phyloP scores from a whole-genome alignment of 1,140 invertebrate species.

The Saxidomus purpurata region DNA sequence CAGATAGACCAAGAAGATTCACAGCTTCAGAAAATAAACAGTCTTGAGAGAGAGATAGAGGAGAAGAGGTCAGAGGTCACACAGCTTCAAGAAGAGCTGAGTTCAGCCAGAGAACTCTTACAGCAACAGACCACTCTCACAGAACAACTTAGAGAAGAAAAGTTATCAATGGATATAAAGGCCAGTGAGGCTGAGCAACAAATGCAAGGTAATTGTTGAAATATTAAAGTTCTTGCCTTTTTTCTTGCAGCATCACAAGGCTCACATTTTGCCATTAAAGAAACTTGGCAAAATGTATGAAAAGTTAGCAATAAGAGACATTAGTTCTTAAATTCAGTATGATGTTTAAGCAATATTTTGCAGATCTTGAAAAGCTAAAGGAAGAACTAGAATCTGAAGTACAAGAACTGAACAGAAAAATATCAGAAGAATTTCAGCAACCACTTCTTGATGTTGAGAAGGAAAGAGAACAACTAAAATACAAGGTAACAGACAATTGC shows the following conservation, averaged over 20 bases:
- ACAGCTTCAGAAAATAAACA: neutral
- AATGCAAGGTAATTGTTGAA: constrained; percentile 33
- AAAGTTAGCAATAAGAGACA: too few species aligned
- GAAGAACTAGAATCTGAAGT: neutral
- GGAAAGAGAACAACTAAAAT: constrained; percentile 18
- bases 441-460: neutral
- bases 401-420: neutral
- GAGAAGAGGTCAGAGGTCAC: constrained; percentile 34
- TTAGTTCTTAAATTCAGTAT: too few species aligned
- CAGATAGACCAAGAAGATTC: neutral
- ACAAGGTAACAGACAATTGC: constrained; percentile 46
- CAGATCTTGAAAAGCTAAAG: constrained; percentile 15
- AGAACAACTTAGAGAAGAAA: constrained; percentile 1
- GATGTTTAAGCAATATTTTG: neutral
- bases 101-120: neutral
- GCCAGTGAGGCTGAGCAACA: neutral
- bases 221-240: too few species aligned
- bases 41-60: neutral
- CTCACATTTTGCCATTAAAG: too few species aligned
- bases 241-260: too few species aligned
- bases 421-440: neutral
- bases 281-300: too few species aligned
- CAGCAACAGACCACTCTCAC: neutral
- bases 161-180: constrained; percentile 5
- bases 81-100: constrained; percentile 29